These are phyloP conservation scores for Pygathrix nemaeus DNA, from an alignment of 2,113 vertebrate species.

Conservation along the genomic window DNA sequence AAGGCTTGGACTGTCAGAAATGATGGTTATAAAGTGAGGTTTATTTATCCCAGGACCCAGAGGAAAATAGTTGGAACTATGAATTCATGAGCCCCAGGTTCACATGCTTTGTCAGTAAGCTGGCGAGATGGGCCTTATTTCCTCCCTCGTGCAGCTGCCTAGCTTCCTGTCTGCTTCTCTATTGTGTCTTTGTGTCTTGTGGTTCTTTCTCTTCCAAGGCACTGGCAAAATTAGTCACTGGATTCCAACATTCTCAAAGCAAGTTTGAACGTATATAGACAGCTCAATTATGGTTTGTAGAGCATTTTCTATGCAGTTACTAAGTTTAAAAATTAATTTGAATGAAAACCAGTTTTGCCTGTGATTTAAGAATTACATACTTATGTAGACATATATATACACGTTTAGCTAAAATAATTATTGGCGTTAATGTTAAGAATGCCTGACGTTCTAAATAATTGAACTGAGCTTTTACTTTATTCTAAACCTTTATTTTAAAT, in stretches of 20 bases:
- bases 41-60: neutral
- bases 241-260: neutral
- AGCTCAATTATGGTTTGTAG: neutral
- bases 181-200: neutral
- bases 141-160: too few species aligned
- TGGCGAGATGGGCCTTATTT: rapidly evolving
- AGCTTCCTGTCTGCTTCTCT: neutral
- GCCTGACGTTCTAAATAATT: neutral
- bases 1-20: neutral
- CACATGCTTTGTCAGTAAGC: neutral
- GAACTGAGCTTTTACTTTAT: too few species aligned
- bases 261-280: neutral
- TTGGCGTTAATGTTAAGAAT: neutral
- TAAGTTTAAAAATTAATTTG: neutral
- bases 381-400: neutral
- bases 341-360: neutral
- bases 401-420: neutral
- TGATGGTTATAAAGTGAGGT: neutral
- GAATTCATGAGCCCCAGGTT: neutral
- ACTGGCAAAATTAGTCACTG: neutral
- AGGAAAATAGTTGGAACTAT: neutral
- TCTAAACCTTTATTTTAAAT: too few species aligned
- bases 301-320: neutral
- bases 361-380: neutral
- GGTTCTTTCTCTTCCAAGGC: neutral